Base-by-base conservation (phyloP, 2,113 vertebrate genomes). In the Junco hyemalis region DNA sequence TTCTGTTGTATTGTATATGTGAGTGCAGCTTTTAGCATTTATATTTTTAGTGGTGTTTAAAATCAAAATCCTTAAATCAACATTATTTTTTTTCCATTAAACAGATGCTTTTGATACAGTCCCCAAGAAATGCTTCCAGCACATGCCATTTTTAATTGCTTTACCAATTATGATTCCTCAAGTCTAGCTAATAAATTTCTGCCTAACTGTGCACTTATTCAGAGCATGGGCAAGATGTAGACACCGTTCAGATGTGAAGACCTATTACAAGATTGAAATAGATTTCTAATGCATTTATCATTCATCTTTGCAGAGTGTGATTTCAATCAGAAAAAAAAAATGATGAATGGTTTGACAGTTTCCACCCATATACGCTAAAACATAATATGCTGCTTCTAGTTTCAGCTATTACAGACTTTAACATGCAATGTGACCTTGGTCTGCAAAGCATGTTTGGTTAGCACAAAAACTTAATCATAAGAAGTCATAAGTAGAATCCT, bases 381-480 rank as follows among this genome's bases (percentile, higher is more conserved):
- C 66, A 92, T 97, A 96, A 97, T 97, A 97, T 78, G 78, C 83
- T 96, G 57, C 87, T 80, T 86, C 95, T 93, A 77, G 92, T 96
- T 97, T 74, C 79, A 92, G 93, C 96, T 94, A 95, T 98, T 97
- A 97, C 85, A 88, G 95, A 96, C 97, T 95, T 97, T 98, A 97
- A 97, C 96, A 97, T 98, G 93, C 96, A 97, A 94, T 97, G 97
- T 98, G 98, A 98, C 98, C 98, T 98, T 98, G 98, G 97, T 98
- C 96, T 96, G 96, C 95, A 98, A 97, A 97, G 91, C 95, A 97
- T 98, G 96, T 98, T 98, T 97, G 96, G 97, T 98, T 97, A 98
- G 96, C 97, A 97, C 97, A 98, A 97, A 98, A 98, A 97, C 97
- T 98, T 98, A 98, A 98, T 98, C 98, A 98, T 98, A 97, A 97